These are phyloP conservation scores for Ectobius pallidus DNA, from an alignment of 2,888 invertebrate genomes.

Conservation along the genomic window DNA sequence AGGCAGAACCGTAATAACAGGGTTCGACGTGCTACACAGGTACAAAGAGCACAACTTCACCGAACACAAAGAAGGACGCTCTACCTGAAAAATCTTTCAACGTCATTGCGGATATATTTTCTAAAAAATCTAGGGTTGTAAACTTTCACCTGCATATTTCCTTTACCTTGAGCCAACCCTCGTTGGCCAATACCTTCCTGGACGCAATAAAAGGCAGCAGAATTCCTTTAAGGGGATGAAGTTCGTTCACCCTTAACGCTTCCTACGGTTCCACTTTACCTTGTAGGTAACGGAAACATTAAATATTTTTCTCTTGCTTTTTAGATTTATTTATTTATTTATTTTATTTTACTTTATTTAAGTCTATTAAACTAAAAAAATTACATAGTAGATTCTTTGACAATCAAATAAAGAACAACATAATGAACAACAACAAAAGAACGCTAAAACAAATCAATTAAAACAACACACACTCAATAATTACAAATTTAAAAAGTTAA, in stretches of 20 bases:
- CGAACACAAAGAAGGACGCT: background rate
- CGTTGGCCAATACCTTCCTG: conserved; percentile 3
- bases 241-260: background rate
- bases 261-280: too few relatives aligned
- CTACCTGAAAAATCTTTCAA: background rate
- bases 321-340: too few relatives aligned
- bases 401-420: too few relatives aligned
- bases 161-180: conserved; percentile 2
- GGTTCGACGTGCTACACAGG: background rate
- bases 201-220: background rate
- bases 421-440: too few relatives aligned
- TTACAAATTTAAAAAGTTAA: too few relatives aligned
- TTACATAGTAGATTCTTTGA: too few relatives aligned
- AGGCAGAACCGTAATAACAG: background rate
- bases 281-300: too few relatives aligned
- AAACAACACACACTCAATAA: too few relatives aligned
- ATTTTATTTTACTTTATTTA: too few relatives aligned
- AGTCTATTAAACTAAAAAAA: too few relatives aligned
- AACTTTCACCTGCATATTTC: conserved; percentile 7
- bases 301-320: too few relatives aligned
- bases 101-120: background rate
- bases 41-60: background rate
- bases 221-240: background rate
- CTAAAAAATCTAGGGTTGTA: conserved; percentile 7
- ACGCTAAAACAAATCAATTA: too few relatives aligned